These are phyloP conservation scores for Apocrypta bakeri DNA, from an alignment of 1,140 invertebrate species.

Conservation along the genomic window DNA sequence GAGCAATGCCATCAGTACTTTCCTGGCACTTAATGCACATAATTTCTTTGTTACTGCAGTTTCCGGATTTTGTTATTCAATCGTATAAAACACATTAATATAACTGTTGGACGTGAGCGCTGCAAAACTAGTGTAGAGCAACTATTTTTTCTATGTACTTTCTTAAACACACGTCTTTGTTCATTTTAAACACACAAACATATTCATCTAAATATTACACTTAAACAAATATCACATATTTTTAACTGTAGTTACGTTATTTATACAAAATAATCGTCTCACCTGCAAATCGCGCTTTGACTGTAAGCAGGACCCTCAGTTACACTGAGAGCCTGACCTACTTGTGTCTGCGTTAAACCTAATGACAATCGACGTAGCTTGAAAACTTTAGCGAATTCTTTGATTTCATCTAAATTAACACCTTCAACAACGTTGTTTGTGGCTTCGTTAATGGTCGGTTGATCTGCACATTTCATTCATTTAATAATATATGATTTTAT, in stretches of 20 bases:
- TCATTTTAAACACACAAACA: neutral
- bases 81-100: neutral
- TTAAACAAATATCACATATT: slow-evolving; percentile 58
- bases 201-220: slow-evolving; percentile 39
- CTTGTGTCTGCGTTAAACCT: slow-evolving; percentile 97
- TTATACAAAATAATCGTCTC: slow-evolving; percentile 61
- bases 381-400: slow-evolving; percentile 98
- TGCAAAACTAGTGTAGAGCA: neutral
- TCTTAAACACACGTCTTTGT: neutral
- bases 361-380: slow-evolving; percentile 93
- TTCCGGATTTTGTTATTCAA: neutral
- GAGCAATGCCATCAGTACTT: slow-evolving; percentile 69
- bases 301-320: slow-evolving; percentile 98
- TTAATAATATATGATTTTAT: neutral
- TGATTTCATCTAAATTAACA: slow-evolving; percentile 97
- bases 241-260: slow-evolving; percentile 54
- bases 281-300: slow-evolving; percentile 99
- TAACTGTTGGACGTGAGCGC: neutral
- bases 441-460: slow-evolving; percentile 93
- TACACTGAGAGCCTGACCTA: slow-evolving; percentile 94
- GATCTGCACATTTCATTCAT: slow-evolving; percentile 79
- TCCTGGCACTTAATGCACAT: slow-evolving; percentile 61
- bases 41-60: neutral
- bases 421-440: slow-evolving; percentile 96
- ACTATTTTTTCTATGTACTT: neutral